Percentiles rank a stretch among this genome's conserved stretches.
Evolutionary conservation across 2,797 vertebrate genomes (phyloP).

Genomic region (Rhinoraja longicauda): DNA sequence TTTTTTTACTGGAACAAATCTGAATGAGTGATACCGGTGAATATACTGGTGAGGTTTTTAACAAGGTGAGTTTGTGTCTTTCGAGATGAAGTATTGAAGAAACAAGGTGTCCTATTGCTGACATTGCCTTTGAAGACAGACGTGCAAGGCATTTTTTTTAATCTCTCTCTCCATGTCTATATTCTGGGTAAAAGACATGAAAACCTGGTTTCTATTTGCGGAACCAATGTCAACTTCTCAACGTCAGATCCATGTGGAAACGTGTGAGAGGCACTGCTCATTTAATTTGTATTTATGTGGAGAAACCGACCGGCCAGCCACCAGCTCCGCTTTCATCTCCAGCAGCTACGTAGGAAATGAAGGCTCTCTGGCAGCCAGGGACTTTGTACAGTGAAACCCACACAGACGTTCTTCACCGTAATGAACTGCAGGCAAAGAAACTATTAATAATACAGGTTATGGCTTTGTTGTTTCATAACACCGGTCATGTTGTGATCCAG

Average conservation of each 20-base stretch:
- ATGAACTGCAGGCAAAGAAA: constrained; percentile 36
- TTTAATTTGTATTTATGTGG: constrained; percentile 27
- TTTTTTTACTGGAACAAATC: not conserved
- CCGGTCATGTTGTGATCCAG: constrained; percentile 28
- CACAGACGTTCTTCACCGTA: constrained; percentile 16
- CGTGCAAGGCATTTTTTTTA: not conserved
- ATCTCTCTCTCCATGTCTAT: not conserved
- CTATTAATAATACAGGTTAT: constrained; percentile 30
- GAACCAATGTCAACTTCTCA: not conserved
- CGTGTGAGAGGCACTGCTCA: not conserved
- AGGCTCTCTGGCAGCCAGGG: not conserved
- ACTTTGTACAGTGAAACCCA: constrained; percentile 8
- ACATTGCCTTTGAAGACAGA: not conserved
- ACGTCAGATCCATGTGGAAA: not conserved
- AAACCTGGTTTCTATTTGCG: not conserved
- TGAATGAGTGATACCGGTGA: not conserved
- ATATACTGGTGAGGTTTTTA: not conserved
- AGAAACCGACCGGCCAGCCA: not conserved
- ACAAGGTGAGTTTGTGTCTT: not conserved
- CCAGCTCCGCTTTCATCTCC: constrained; percentile 16
- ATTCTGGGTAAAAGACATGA: not conserved
- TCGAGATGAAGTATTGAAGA: not conserved
- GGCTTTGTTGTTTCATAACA: constrained; percentile 31
- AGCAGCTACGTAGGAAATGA: constrained; percentile 23
- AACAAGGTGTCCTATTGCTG: not conserved